Base-by-base conservation (phyloP, 1,140 invertebrate species). In the Danaus melanippus region DNA sequence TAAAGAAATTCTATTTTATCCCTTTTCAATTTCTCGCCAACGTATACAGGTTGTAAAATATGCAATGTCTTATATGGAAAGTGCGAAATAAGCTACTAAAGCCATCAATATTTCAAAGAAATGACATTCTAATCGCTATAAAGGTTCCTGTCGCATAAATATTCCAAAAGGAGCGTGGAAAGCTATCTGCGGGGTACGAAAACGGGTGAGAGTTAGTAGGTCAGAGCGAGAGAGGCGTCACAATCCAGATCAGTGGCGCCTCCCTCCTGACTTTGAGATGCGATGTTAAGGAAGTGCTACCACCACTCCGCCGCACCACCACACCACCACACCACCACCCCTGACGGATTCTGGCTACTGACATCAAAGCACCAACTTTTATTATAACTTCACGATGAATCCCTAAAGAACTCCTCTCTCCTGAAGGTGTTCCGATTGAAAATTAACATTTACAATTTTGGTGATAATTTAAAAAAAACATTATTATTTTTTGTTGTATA, bases 321-420 rank as follows among this genome's bases (percentile, higher is more conserved):
- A 66, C 59, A 60, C 54, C 55, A n/a, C 69, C 78, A 70, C 60
- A 32, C 63, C 73, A 67, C 69, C 59, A 66, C 59, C 62, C 54
- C 55, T 56, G 64, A 60, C 62, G 66, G 61, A 32, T 32, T 64
- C 58, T 58, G 52, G 49, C 67, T 55, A 50, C 64, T 59, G 67
- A 81, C 72, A 79, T 82, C 81, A 84, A 84, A 84, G 77, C 73
- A 71, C 67, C 70, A 71, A 67, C 71, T 74, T 76, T 72, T 77
- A 76, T 82, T 75, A 77, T 76, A 67, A 46, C 65, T 62, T 74
- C 72, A 79, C 58, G 50, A 69, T 66, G 67, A 58, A 67, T 60
- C 61, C 62, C 63, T 69, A 76, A 71, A 76, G 66, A 65, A 66
- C 73, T 65, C 49, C 55, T 45, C 58, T 57, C 48, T 53, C 58